phyloP scores from a whole-genome alignment of 2,113 vertebrate genomes.

The Calonectris borealis region DNA sequence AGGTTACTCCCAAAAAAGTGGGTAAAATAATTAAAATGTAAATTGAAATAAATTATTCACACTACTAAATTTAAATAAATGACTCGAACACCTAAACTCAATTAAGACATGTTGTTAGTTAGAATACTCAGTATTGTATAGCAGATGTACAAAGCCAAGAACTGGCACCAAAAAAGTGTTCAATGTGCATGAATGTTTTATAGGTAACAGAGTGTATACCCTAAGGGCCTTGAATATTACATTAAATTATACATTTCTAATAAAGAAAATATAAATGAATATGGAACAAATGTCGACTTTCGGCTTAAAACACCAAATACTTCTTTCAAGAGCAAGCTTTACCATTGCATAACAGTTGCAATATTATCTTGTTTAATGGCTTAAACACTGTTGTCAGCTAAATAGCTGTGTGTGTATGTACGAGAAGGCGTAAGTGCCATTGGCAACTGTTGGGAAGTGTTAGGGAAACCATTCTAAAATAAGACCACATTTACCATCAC shows the following conservation, averaged over 20 bases:
- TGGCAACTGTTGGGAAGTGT: constrained; percentile 31
- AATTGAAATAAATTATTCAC: constrained; percentile 77
- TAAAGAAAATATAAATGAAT: constrained; percentile 69
- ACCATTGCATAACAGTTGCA: constrained; percentile 1
- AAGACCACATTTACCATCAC: constrained; percentile 10
- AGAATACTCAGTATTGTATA: constrained; percentile 49
- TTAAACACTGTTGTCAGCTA: constrained; percentile 29
- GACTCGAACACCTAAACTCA: constrained; percentile 46
- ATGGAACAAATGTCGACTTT: constrained; percentile 47
- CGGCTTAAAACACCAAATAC: constrained; percentile 14
- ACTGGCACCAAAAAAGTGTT: constrained; percentile 31
- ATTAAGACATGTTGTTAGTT: constrained; percentile 24
- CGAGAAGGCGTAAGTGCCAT: neutral
- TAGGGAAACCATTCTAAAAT: constrained; percentile 28
- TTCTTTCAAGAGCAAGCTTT: neutral
- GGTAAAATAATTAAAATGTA: constrained; percentile 74
- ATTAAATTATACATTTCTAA: constrained; percentile 71
- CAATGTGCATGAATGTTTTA: constrained; percentile 62
- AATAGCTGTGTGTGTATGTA: neutral
- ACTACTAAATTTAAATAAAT: constrained; percentile 73
- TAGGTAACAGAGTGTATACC: constrained; percentile 37
- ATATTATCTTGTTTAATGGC: constrained; percentile 38
- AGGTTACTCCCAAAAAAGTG: constrained; percentile 64
- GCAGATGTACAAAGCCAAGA: constrained; percentile 45
- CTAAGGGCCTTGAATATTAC: constrained; percentile 46